These are phyloP conservation scores for Beaufortia kweichowensis DNA, from an alignment of 2,113 vertebrate species.

Conservation along the genomic window DNA sequence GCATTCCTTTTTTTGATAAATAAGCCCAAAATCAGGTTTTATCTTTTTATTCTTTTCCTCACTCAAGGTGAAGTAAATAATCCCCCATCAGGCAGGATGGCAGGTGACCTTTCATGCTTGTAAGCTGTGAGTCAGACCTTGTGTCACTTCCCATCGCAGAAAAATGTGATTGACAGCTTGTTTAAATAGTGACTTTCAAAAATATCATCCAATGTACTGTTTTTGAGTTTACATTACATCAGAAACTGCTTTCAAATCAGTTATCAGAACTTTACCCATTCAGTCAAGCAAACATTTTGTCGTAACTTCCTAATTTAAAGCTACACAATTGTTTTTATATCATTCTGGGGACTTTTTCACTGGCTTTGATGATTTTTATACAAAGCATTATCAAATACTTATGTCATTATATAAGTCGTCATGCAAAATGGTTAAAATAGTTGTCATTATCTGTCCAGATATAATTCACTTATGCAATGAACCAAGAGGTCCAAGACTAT, in stretches of 20 bases:
- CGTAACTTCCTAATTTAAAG: not conserved
- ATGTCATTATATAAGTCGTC: too few relatives aligned
- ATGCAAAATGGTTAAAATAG: too few relatives aligned
- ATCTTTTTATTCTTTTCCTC: not conserved
- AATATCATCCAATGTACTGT: not conserved
- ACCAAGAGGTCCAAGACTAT: too few relatives aligned
- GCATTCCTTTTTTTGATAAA: not conserved
- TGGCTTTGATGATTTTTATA: too few relatives aligned
- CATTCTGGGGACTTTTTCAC: too few relatives aligned
- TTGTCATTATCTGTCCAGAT: too few relatives aligned
- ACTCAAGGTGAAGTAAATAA: not conserved
- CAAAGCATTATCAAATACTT: too few relatives aligned
- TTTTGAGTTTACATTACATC: not conserved
- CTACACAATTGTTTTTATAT: not conserved
- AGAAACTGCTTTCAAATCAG: not conserved
- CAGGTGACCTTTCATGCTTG: not conserved
- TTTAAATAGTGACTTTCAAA: not conserved
- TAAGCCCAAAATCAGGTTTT: not conserved
- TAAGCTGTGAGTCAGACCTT: not conserved
- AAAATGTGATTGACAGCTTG: constrained; percentile 10
- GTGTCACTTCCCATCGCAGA: not conserved
- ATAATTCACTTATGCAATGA: too few relatives aligned
- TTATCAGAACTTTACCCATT: not conserved
- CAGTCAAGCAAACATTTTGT: not conserved
- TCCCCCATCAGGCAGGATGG: not conserved